Conservation (phyloP, 1,140 invertebrate species). For the Apis florea region DNA sequence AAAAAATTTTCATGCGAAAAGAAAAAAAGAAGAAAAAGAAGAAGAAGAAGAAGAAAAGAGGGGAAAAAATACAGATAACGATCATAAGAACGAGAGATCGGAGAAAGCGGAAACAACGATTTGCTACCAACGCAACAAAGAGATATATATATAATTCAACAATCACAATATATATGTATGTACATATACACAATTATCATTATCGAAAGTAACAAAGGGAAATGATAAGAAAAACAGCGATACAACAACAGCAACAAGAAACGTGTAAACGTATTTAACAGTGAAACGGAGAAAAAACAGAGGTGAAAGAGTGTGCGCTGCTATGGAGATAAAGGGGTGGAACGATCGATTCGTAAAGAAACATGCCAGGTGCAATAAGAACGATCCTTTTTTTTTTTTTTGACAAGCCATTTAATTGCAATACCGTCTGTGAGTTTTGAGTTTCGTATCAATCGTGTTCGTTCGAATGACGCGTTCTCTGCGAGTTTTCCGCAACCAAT, state of each 20-base stretch:
- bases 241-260: conserved; percentile 42
- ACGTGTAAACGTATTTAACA: not conserved
- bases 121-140: conserved; percentile 13
- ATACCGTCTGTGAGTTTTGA: not conserved
- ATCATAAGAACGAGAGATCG: conserved; percentile 20
- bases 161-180: not conserved
- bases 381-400: conserved; percentile 2
- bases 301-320: conserved; percentile 2
- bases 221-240: not conserved
- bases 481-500: conserved; percentile 1
- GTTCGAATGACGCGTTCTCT: not conserved
- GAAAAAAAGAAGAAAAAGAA: too few relatives aligned
- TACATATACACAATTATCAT: not conserved
- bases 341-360: conserved; percentile 26
- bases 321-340: not conserved
- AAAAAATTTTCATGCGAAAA: conserved; percentile 46
- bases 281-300: not conserved
- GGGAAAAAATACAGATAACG: conserved; percentile 23
- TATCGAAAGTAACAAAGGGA: conserved; percentile 7
- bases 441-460: not conserved
- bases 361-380: conserved; percentile 43
- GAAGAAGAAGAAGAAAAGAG: too few relatives aligned
- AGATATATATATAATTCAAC: conserved; percentile 7
- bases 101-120: conserved; percentile 21
- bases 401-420: conserved; percentile 28